Evolutionary conservation across 2,888 invertebrate genomes (phyloP), one percentile per base, ranked within the genome.

Genomic region (Acleris sparsana): DNA sequence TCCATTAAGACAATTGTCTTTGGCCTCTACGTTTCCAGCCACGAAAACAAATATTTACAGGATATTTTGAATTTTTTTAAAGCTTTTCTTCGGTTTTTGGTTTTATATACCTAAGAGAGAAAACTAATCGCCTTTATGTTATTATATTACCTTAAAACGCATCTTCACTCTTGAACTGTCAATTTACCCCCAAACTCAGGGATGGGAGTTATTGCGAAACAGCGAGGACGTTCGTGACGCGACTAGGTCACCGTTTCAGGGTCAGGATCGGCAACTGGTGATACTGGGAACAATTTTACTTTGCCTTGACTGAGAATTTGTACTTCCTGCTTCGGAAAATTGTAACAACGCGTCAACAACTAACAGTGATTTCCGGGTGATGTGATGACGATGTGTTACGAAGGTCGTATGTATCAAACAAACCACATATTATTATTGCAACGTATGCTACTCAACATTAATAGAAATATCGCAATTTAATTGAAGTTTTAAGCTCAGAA

Each of bases 321-420:
- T 79, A 87, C 83, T 91, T 91, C 91, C 91, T 89, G 83, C 85
- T 89, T 90, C 83, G 86, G 88, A 88, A 90, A 91, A 90, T 87
- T 89, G 89, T 90, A 88, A 86, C 87, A 82, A 77, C 79, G 77
- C 83, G 80, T 85, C 80, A 86, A 86, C 82, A 80, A 82, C 84
- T 82, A 84, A 80, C 78, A 79, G 79, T 78, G 73, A 80, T 83
- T 92, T 92, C 91, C 91, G 87, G 85, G 88, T 89, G 82, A 87
- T 88, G 88, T 89, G 82, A 87, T 88, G 90, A 88, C 89, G 90
- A 87, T 87, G 73, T 71, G 69, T 74, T 74, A 75, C 78, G 87
- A 90, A 90, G 91, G 91, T 81, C 87, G 73, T 72, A 73, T 75
- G 80, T 79, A 82, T 82, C 80, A 79, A 79, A 79, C 80, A 79